A percentile compares a stretch with the other conserved stretches of the same genome.
Evolutionary conservation across 1,140 invertebrate species (phyloP).

Genomic region (Asobara japonica): DNA sequence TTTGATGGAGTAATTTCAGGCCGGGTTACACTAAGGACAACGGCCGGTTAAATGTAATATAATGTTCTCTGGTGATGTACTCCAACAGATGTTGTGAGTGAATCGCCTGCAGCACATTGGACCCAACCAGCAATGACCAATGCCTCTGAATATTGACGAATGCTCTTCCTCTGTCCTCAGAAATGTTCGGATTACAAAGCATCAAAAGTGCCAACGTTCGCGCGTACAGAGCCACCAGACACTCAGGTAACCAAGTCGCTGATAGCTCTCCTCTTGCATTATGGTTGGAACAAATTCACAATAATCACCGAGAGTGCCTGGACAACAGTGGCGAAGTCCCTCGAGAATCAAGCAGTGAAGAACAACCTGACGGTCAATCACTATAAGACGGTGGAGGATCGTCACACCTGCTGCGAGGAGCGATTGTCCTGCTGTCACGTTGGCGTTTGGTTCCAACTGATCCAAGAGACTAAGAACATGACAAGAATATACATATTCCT

Average conservation of each 20-base stretch:
- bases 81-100: too few relatives aligned
- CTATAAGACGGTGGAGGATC: constrained; percentile 73
- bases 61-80: too few relatives aligned
- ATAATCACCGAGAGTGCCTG: constrained; percentile 88
- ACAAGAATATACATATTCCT: constrained; percentile 95
- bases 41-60: too few relatives aligned
- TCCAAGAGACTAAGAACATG: constrained; percentile 87
- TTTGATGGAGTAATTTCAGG: too few relatives aligned
- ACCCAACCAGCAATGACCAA: too few relatives aligned
- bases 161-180: constrained; percentile 64
- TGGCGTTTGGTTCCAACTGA: constrained; percentile 84
- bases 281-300: constrained; percentile 93
- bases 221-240: constrained; percentile 92
- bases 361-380: constrained; percentile 87
- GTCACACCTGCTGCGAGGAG: constrained; percentile 79
- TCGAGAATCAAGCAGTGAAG: constrained; percentile 76
- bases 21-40: too few relatives aligned
- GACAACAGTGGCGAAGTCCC: constrained; percentile 79
- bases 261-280: constrained; percentile 87
- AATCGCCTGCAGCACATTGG: too few relatives aligned
- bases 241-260: constrained; percentile 95
- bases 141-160: too few relatives aligned
- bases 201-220: constrained; percentile 89
- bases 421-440: constrained; percentile 77
- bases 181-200: constrained; percentile 93